Evolutionary conservation across 37 sponge, comb jelly and placozoan species (phyloP).

Genomic region (Theonella swinhoei): DNA sequence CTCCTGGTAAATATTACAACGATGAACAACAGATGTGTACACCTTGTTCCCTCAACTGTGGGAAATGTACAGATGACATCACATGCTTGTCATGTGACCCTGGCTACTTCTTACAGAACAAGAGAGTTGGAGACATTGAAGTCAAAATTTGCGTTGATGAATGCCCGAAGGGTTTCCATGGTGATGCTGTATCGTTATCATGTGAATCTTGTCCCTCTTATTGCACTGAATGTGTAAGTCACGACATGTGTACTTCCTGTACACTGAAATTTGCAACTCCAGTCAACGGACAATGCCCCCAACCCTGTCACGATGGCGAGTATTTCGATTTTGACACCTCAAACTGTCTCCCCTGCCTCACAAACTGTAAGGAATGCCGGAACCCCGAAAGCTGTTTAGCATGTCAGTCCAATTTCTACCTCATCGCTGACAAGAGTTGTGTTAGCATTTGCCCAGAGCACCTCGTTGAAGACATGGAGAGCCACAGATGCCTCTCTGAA

Average conservation of each 20-base stretch:
- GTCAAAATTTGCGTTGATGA: not conserved
- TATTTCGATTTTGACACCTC: slow-evolving; percentile 28
- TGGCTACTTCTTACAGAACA: not conserved
- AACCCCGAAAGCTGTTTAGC: slow-evolving; percentile 15
- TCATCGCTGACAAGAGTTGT: slow-evolving; percentile 22
- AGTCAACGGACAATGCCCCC: slow-evolving; percentile 31
- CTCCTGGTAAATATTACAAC: slow-evolving; percentile 30
- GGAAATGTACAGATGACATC: slow-evolving; percentile 28
- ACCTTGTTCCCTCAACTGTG: slow-evolving; percentile 27
- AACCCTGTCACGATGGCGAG: slow-evolving; percentile 29
- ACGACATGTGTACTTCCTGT: slow-evolving; percentile 22
- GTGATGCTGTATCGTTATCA: not conserved
- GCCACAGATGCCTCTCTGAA: slow-evolving; percentile 3
- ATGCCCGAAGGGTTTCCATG: slow-evolving; percentile 30
- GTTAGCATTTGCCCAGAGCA: slow-evolving; percentile 35
- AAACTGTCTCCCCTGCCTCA: slow-evolving; percentile 39
- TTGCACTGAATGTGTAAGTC: slow-evolving; percentile 23
- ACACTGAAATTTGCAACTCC: slow-evolving; percentile 5
- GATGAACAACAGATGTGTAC: slow-evolving; percentile 7
- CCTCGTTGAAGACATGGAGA: slow-evolving; percentile 9
- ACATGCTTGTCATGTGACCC: slow-evolving; percentile 12
- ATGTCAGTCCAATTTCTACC: slow-evolving; percentile 28
- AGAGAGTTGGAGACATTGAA: not conserved
- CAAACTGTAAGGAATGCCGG: slow-evolving; percentile 22
- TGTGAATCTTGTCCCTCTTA: slow-evolving; percentile 17